Percentiles rank a stretch among this genome's conserved stretches.
These are phyloP conservation scores for Drosophila chauvacae DNA, from an alignment of 1,140 invertebrate species.

Conservation along the genomic window DNA sequence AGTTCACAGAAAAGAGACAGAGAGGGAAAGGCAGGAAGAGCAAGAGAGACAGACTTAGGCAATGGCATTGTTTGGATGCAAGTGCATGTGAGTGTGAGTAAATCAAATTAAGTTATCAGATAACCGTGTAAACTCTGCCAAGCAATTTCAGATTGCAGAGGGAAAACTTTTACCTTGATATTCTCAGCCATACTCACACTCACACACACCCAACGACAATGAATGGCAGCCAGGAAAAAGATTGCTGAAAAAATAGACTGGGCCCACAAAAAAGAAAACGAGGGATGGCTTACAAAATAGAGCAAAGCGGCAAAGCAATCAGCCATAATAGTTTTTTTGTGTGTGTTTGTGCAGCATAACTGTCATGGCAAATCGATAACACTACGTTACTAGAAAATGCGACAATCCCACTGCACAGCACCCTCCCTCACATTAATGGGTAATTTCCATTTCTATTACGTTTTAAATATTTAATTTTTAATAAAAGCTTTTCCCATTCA, in stretches of 20 bases:
- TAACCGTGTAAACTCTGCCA: conserved; percentile 62
- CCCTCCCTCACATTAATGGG: not conserved
- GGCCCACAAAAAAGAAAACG: conserved; percentile 20
- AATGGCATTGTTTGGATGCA: conserved; percentile 48
- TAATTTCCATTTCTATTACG: conserved; percentile 11
- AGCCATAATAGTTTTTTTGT: conserved; percentile 2
- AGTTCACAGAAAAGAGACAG: not conserved
- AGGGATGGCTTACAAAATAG: conserved; percentile 17
- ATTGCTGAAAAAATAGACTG: conserved; percentile 41
- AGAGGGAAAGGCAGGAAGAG: not conserved
- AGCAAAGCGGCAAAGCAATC: conserved; percentile 40
- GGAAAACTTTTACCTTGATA: conserved; percentile 39
- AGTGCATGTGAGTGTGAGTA: conserved; percentile 47
- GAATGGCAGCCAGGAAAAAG: conserved; percentile 33
- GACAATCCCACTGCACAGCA: conserved; percentile 7
- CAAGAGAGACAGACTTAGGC: conserved; percentile 1
- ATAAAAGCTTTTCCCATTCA: not conserved
- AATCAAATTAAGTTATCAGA: conserved; percentile 79
- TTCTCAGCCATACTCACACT: conserved; percentile 17
- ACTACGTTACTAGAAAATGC: conserved; percentile 27
- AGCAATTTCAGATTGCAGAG: conserved; percentile 26
- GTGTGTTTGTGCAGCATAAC: conserved; percentile 26
- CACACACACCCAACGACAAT: conserved; percentile 30
- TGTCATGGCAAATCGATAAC: conserved; percentile 47
- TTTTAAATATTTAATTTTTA: conserved; percentile 11